Evolutionary conservation across 2,797 vertebrate species (phyloP), one percentile per base, ranked within the genome.

Genomic region (Macroramphosus scolopax): DNA sequence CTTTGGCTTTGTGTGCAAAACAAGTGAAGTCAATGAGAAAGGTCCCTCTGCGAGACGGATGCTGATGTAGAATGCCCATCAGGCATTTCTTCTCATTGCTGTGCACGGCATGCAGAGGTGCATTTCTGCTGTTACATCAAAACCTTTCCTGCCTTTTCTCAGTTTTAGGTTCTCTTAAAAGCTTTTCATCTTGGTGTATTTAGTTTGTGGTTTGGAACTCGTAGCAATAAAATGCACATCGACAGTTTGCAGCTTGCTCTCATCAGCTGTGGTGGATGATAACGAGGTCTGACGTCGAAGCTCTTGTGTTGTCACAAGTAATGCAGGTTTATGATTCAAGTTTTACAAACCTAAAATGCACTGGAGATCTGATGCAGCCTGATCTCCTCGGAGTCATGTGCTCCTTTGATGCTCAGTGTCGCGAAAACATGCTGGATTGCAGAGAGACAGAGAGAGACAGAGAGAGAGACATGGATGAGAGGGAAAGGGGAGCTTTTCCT

Each of bases 1-100:
- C 55, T 62, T 55, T 38, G 13, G 32, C n/a, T 41, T 24, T 48
- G 11, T 46, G 25, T 24, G 13, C 1, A 2, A 55, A 63, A 52
- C 24, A 17, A 25, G 28, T 48, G 26, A 53, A 61, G 43, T 48
- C 5, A 1, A 35, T 31, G 49, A 41, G 30, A 60, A 41, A 29
- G 29, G 62, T 59, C 9, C 26, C 43, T 42, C 36, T 13, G 44
- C 42, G 42, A 17, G 47, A 35, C 25, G n/a, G 41, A 51, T 50
- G 43, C 32, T 9, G 29, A 44, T 9, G 44, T 55, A 60, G 44
- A 50, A 64, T 35, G 29, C 68, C 66, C 73, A 38, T 52, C 9
- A 58, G 68, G 34, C 64, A 47, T 63, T 63, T 72, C 17, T 53
- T 16, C 71, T 77, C 80, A 63, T 83, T 72, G 62, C 35, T 47